phyloP scores from a whole-genome alignment of 2,113 vertebrate genomes.

The Malurus alboscapulatus region DNA sequence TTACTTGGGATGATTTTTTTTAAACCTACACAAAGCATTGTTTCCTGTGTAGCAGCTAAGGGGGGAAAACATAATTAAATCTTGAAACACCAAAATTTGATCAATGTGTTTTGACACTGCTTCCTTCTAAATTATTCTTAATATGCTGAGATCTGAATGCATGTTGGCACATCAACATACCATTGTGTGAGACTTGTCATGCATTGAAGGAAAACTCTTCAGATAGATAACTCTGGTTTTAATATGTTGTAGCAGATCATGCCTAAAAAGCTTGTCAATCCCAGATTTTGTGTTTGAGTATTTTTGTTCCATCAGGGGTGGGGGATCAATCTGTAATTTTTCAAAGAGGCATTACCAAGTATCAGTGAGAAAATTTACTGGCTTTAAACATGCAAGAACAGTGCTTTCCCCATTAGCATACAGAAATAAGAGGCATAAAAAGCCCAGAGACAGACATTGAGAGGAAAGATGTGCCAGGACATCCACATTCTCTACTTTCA shows the following conservation, averaged over 20 bases:
- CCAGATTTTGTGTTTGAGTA: not conserved
- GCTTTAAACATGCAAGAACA: not conserved
- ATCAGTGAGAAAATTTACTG: not conserved
- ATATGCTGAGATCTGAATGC: not conserved
- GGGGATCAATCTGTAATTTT: not conserved
- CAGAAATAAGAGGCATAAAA: not conserved
- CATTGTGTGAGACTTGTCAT: not conserved
- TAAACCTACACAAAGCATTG: not conserved
- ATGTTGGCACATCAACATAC: not conserved
- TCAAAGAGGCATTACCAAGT: not conserved
- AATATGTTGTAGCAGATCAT: not conserved
- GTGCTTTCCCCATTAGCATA: not conserved
- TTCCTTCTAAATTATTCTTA: conserved; percentile 9
- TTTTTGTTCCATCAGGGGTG: not conserved
- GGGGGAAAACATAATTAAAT: not conserved
- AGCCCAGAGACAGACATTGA: not conserved
- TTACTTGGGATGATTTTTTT: not conserved
- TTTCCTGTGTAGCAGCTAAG: not conserved
- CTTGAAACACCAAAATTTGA: not conserved
- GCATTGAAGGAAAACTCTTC: not conserved
- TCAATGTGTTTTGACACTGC: conserved; percentile 1
- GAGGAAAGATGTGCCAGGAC: not conserved
- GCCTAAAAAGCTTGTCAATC: not conserved
- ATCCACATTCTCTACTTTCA: not conserved
- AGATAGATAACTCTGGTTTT: not conserved